Evolutionary conservation across 2,797 vertebrate genomes (phyloP), one percentile per base, ranked within the genome.

Genomic region (Macrochelys suwanniensis): DNA sequence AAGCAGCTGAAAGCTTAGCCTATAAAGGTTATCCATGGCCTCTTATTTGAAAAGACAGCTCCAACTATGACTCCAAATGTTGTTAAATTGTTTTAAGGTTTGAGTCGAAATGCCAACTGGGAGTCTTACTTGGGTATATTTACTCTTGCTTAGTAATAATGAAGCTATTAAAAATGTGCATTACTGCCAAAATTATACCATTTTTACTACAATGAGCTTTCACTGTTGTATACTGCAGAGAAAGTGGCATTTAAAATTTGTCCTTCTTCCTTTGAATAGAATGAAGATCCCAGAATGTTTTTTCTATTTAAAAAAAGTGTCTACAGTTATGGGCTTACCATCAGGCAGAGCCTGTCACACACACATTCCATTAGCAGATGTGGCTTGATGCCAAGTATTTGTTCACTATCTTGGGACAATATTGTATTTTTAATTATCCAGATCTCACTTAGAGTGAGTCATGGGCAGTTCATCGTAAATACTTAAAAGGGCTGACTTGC

Each of bases 21-120:
- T 77, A 1, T 71, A 90, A 71, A 71, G 31, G 61, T 95, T 94
- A 80, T 21, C 33, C 5, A 25, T 54, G 54, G 1, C 53, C 11
- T 91, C 50, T 90, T 76, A 84, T 5, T 57, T 92, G 28, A 84
- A 92, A 68, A 57, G 56, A 45, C n/a, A 86, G 8, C 9, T 91
- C 79, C 7, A 84, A 25, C 92, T 37, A 77, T 93, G 92, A 56
- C 54, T 91, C 10, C 71, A n/a, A 19, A 47, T 19, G 31, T n/a
- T 96, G n/a, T 88, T 85, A 83, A 92, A 82, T 33, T 82, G 9
- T 90, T 96, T 88, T 90, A 76, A 95, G 5, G 23, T 33, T 33
- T 91, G 33, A 61, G 7, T 61, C 95, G 45, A 95, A 94, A 92
- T 93, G 83, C 26, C 79, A 95, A n/a, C 6, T 85, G n/a, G 57